These are phyloP conservation scores for Strongylocentrotus purpuratus DNA, from an alignment of 35 echinoderm and acorn worm species.

Conservation along the genomic window DNA sequence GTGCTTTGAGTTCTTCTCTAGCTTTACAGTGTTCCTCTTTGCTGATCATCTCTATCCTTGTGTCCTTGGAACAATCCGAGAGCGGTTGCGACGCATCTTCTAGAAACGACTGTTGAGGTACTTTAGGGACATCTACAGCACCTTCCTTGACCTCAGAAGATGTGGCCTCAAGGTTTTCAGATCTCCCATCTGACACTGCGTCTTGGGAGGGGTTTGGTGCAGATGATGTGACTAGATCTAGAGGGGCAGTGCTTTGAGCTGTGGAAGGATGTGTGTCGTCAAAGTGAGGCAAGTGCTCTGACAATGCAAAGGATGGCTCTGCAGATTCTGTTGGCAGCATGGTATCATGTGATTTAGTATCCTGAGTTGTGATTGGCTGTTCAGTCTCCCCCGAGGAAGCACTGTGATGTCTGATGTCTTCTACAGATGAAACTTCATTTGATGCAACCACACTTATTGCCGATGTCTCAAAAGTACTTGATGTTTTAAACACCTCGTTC, in stretches of 20 bases:
- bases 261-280: neutral
- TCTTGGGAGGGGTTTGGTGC: neutral
- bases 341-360: neutral
- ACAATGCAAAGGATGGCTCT: neutral
- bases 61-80: neutral
- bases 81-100: neutral
- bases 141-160: neutral
- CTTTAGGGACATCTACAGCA: neutral
- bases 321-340: neutral
- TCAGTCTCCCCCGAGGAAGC: neutral
- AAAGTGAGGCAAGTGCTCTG: neutral
- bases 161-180: neutral
- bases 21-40: constrained; percentile 10
- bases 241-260: neutral
- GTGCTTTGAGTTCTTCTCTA: constrained; percentile 30
- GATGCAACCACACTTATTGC: neutral
- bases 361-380: neutral
- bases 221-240: neutral
- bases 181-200: neutral
- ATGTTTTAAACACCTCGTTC: neutral
- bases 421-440: neutral
- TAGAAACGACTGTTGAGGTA: neutral
- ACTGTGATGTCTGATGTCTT: neutral
- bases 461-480: neutral
- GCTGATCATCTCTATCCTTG: constrained; percentile 27